Base-by-base conservation (phyloP, 1,140 invertebrate species). In the Diachasmimorpha longicaudata region DNA sequence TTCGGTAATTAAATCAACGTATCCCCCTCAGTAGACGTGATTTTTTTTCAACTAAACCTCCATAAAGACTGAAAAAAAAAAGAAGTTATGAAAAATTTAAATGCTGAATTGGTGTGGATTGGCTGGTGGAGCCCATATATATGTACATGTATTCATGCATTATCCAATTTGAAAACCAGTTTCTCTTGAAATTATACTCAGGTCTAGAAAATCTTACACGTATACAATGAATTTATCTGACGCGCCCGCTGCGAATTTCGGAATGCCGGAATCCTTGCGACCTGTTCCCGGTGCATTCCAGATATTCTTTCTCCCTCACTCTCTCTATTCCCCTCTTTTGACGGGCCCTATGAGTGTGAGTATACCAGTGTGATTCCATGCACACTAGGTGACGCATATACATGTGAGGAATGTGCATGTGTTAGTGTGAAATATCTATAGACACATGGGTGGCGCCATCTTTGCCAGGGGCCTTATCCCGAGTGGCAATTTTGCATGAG, bases 201-300 rank as follows among this genome's bases (percentile, higher is more conserved):
- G 14, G 10, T 16, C 48, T 58, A 36, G 25, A 73, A 55, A 46
- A 36, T 31, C 37, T 67, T 52, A 16, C 48, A 52, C 48, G 55
- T 14, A 74, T 14, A 74, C 16, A 46, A 16, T 36, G 14, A 31
- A 52, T 66, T 37, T 11, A 66, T 58, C n/a, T 21, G 67, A 68
- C 39, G 36, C 8, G 63, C 77, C 81, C 79, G 80, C 84, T 82
- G 84, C 80, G 82, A 86, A 85, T 86, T 86, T 85, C 71, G 83
- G 85, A 86, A 86, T 85, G 85, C 80, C 80, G 80, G 83, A 84
- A 82, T 80, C 80, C 81, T 86, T 84, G 82, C 84, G 83, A 85
- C 85, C 82, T 84, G 84, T 85, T 83, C 31, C 85, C 78, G 78
- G 81, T 82, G 81, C 83, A 83, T 84, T 85, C 83, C 83, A 63